Conservation (phyloP, 2,113 vertebrate species). For the Pterocles burchelli region DNA sequence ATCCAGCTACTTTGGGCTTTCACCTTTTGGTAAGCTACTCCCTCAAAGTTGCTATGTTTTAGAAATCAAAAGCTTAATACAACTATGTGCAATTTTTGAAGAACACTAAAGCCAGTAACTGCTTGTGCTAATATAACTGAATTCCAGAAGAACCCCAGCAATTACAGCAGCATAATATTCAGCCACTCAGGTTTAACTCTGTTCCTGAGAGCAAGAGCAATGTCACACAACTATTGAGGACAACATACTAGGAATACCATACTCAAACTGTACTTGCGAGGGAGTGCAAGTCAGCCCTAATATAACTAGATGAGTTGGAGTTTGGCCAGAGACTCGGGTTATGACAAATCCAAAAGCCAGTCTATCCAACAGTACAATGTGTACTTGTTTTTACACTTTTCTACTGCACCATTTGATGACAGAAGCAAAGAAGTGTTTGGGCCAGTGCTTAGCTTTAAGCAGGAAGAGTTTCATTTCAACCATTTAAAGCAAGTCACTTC, state of each 20-base stretch:
- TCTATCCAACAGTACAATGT: conserved; percentile 30
- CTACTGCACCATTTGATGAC: not conserved
- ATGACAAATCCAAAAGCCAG: conserved; percentile 38
- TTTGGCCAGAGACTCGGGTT: conserved; percentile 33
- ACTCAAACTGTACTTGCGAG: not conserved
- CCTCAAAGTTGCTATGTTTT: not conserved
- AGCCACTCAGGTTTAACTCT: not conserved
- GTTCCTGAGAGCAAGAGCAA: not conserved
- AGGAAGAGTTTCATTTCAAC: not conserved
- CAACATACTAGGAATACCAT: not conserved
- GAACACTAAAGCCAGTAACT: not conserved
- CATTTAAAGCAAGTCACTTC: not conserved
- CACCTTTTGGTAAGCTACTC: not conserved
- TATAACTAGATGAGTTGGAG: conserved; percentile 23
- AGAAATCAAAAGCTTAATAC: not conserved
- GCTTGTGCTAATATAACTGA: not conserved
- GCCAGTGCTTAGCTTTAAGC: not conserved
- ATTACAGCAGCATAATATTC: not conserved
- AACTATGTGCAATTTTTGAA: not conserved
- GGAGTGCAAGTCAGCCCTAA: conserved; percentile 21
- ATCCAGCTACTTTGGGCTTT: not conserved
- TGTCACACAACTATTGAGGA: not conserved
- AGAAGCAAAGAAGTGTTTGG: not conserved
- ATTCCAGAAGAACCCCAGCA: not conserved
- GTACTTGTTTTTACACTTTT: conserved; percentile 53